phyloP scores from a whole-genome alignment of 2,113 vertebrate species.

The Lepidothrix coronata region DNA sequence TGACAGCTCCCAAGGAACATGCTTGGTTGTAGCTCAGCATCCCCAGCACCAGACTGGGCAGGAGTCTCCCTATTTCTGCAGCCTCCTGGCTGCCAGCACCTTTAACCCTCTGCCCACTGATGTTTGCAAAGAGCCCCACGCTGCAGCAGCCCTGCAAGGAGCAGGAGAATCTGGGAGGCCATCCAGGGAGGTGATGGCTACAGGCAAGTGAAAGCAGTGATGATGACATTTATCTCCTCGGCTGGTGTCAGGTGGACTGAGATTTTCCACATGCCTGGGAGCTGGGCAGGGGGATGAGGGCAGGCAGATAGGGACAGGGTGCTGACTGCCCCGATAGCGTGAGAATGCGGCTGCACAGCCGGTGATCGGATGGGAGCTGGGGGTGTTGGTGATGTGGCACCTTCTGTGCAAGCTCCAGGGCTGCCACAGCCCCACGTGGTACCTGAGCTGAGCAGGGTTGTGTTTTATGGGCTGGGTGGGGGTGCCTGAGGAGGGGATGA shows the following conservation, averaged over 20 bases:
- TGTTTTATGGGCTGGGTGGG: background rate
- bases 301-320: background rate
- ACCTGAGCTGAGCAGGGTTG: background rate
- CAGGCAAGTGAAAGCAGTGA: background rate
- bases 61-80: background rate
- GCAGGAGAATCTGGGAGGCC: background rate
- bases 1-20: background rate
- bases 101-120: background rate
- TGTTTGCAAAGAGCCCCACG: background rate
- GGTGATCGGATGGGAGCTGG: background rate
- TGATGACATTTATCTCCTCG: fast-evolving
- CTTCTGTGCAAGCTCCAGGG: background rate
- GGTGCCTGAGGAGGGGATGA: background rate
- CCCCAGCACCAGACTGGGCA: background rate
- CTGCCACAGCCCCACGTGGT: background rate
- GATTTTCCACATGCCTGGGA: background rate
- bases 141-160: background rate
- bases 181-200: background rate
- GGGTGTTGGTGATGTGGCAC: background rate
- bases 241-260: background rate
- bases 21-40: background rate
- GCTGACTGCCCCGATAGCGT: background rate
- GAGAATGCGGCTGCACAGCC: background rate
- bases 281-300: background rate
- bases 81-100: background rate